Base-by-base conservation (phyloP, 2,888 invertebrate genomes). In the Julus scanicus region DNA sequence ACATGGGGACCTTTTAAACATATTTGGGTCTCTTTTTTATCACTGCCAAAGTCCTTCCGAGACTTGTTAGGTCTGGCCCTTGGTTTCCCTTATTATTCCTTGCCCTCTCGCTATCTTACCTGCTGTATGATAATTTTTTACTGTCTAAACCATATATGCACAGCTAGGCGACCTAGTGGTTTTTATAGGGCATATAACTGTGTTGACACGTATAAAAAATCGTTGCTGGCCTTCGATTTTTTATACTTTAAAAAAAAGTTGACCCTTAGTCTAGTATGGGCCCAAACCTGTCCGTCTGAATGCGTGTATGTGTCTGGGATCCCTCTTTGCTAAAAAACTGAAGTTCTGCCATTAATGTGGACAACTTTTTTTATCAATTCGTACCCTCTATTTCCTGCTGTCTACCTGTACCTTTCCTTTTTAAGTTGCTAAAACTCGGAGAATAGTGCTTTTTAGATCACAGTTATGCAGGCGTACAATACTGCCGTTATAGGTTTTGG, bases 121-220 rank as follows among this genome's bases (percentile, higher is more conserved):
- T 84, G 20, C 84, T 84, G 20, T 84, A 84, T 84, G 84, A 84
- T 40, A 48, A 40, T 84, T 84, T 53, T 84, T 84, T n/a, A 84
- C 44, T 84, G 84, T 84, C 84, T 84, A 84, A 53, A 84, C 37
- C 44, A 84, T 39, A 44, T 44, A 44, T 44, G 44, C 44, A 44
- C 44, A 44, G 44, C 13, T 44, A 39, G 13, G 44, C n/a, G 44
- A 84, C 40, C 17, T 3, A 2, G 17, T 44, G 40, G 40, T 39
- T 84, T 84, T 84, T 44, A 39, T 84, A 84, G 84, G 40, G 40
- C 48, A 44, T 29, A 84, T 84, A 84, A 84, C 84, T 84, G 84
- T 84, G 84, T 84, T 84, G 84, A 84, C 84, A 84, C 84, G 48
- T n/a, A 84, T 40, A 84, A 84, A 84, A 84, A 84, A 84, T 40